These are phyloP conservation scores for Tapirus terrestris DNA, from an alignment of 2,113 vertebrate genomes.

Conservation along the genomic window DNA sequence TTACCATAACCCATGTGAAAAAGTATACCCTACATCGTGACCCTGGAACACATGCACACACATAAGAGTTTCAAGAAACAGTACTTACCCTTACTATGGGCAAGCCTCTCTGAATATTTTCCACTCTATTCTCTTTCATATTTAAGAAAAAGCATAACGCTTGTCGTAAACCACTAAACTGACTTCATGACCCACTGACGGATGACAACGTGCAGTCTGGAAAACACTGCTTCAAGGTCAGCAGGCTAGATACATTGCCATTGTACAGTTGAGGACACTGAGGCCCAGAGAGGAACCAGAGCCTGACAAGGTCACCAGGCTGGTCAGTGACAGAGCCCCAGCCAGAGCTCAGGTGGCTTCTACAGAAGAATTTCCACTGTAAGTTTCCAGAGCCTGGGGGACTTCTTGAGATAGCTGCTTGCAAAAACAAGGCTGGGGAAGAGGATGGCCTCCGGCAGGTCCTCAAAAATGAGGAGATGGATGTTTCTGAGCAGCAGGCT, in stretches of 20 bases:
- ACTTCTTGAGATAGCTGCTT: neutral
- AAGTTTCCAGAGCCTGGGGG: neutral
- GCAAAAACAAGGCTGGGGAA: neutral
- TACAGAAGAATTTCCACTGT: neutral
- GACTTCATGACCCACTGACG: neutral
- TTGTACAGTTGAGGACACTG: neutral
- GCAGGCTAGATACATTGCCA: neutral
- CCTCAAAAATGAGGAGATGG: neutral
- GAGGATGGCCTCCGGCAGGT: neutral
- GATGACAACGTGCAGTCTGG: neutral
- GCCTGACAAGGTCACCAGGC: neutral
- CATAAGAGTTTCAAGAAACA: neutral
- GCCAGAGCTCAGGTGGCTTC: neutral
- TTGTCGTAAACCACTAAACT: neutral
- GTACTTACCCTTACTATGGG: fast-evolving
- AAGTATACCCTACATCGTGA: neutral
- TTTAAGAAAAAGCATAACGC: neutral
- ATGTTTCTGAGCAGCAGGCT: neutral
- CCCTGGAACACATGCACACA: neutral
- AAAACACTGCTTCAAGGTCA: neutral
- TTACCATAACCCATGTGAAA: neutral
- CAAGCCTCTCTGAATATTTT: neutral
- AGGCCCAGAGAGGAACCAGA: neutral
- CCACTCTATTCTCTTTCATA: neutral
- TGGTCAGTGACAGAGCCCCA: neutral